Conservation (phyloP, 1,140 invertebrate species). For the Lethrus apterus region DNA sequence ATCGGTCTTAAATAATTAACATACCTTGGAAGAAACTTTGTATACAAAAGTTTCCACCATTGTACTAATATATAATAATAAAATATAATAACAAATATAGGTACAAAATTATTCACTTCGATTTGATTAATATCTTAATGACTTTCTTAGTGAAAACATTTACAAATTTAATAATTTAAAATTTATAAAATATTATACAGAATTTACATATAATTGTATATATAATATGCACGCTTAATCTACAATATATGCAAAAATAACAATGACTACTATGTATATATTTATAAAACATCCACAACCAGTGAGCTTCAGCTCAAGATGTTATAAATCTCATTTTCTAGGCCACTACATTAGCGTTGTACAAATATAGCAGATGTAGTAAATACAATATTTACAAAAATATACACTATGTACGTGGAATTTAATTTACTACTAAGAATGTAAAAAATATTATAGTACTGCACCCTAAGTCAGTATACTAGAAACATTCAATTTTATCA, state of each 20-base stretch:
- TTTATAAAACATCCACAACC: constrained; percentile 32
- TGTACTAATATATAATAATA: constrained; percentile 10
- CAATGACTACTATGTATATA: constrained; percentile 31
- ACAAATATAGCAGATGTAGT: constrained; percentile 39
- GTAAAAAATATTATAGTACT: constrained; percentile 37
- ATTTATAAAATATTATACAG: constrained; percentile 40
- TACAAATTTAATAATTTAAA: constrained; percentile 42
- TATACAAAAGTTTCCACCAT: neutral
- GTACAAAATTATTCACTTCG: constrained; percentile 28
- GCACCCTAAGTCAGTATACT: constrained; percentile 28
- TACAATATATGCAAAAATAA: constrained; percentile 40
- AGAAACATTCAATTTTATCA: constrained; percentile 19
- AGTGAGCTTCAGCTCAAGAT: constrained; percentile 25
- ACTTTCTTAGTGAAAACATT: constrained; percentile 22
- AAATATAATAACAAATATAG: constrained; percentile 21
- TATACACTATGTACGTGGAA: constrained; percentile 36
- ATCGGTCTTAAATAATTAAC: neutral
- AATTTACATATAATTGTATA: constrained; percentile 34
- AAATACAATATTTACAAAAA: constrained; percentile 41
- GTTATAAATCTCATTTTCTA: constrained; percentile 37
- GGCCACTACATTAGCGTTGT: constrained; percentile 40
- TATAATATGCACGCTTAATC: constrained; percentile 35
- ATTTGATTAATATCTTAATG: constrained; percentile 25
- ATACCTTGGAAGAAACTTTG: neutral
- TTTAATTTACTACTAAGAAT: constrained; percentile 27